These are phyloP conservation scores for Eurois occulta DNA, from an alignment of 2,888 invertebrate genomes.

Conservation along the genomic window DNA sequence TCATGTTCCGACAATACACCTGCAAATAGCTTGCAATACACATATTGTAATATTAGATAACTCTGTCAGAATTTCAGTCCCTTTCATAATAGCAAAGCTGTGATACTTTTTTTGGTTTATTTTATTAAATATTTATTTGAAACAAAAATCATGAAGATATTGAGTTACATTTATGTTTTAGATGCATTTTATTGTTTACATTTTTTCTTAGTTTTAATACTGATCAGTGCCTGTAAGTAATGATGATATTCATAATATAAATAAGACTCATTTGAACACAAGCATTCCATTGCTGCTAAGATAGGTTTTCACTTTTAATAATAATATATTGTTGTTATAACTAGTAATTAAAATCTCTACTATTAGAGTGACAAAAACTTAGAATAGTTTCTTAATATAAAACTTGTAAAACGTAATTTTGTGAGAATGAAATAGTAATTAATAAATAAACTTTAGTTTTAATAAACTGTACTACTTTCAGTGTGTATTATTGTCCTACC, in stretches of 20 bases:
- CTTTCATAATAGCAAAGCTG: slow-evolving; percentile 80
- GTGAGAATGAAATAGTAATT: slow-evolving; percentile 64
- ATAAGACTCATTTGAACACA: slow-evolving; percentile 67
- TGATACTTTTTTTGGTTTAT: slow-evolving; percentile 80
- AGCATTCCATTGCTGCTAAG: slow-evolving; percentile 68
- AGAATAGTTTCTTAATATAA: slow-evolving; percentile 74
- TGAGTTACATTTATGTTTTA: slow-evolving; percentile 63
- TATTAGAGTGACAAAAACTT: slow-evolving; percentile 76
- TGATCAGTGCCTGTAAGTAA: slow-evolving; percentile 89
- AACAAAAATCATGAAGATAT: slow-evolving; percentile 47
- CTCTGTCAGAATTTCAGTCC: slow-evolving; percentile 53
- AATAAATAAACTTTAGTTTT: slow-evolving; percentile 70
- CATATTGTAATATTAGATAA: slow-evolving; percentile 61
- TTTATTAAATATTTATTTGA: slow-evolving; percentile 47
- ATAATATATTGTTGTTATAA: slow-evolving; percentile 71
- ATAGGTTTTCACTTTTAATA: slow-evolving; percentile 71
- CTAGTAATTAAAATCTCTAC: slow-evolving; percentile 70
- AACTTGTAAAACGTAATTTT: slow-evolving; percentile 67
- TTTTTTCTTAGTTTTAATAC: slow-evolving; percentile 71
- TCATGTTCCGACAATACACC: slow-evolving; percentile 83
- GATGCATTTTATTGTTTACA: slow-evolving; percentile 62
- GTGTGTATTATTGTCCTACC: slow-evolving; percentile 69
- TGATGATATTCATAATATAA: slow-evolving; percentile 85
- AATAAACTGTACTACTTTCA: slow-evolving; percentile 77
- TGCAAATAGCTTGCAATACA: slow-evolving; percentile 68